Percentiles rank a stretch among this genome's conserved stretches.
Conservation (phyloP, 2,113 vertebrate species). For the Crotalus helleri region DNA sequence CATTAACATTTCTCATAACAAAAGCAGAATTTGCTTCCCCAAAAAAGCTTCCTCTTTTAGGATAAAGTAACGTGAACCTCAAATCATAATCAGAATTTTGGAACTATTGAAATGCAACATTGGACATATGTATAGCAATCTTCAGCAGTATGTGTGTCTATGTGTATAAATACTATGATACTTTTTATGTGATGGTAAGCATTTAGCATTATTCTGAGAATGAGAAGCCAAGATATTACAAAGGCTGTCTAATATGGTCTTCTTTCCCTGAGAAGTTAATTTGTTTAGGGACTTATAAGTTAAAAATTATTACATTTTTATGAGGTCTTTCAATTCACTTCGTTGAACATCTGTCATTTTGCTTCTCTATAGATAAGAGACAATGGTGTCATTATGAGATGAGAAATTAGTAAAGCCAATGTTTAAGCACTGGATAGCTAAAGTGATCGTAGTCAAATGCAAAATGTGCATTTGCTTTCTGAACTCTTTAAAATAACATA, state of each 20-base stretch:
- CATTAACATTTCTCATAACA: neutral
- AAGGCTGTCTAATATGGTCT: neutral
- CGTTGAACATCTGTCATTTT: neutral
- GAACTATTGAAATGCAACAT: constrained; percentile 55
- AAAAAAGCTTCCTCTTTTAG: neutral
- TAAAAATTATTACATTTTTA: neutral
- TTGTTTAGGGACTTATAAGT: neutral
- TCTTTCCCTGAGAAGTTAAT: neutral
- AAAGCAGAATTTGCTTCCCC: neutral
- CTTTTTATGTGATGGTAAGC: constrained; percentile 42
- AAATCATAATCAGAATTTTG: constrained; percentile 32
- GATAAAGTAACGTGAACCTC: neutral
- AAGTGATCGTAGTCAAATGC: neutral
- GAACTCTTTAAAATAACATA: neutral
- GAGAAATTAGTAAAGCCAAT: constrained; percentile 1
- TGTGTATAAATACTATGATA: neutral
- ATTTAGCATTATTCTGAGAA: neutral
- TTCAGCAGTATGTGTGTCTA: neutral
- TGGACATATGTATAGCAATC: neutral
- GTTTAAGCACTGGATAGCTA: neutral
- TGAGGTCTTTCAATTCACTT: neutral
- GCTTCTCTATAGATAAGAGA: neutral
- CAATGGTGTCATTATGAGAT: neutral
- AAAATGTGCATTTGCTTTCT: neutral
- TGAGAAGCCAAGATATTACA: neutral